phyloP scores from a whole-genome alignment of 2,888 invertebrate genomes.

The Tanypteryx hageni region DNA sequence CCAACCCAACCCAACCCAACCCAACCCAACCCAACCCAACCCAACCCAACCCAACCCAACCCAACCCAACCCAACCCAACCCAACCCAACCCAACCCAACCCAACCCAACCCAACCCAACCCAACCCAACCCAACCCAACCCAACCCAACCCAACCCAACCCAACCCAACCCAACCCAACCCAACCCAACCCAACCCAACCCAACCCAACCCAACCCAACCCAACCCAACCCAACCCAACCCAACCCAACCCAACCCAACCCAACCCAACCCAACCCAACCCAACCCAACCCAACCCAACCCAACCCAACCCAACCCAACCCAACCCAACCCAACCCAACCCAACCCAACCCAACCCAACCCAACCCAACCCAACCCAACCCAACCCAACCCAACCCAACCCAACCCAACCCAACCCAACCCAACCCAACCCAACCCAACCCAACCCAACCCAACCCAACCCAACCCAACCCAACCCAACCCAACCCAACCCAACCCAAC shows the following conservation, averaged over 20 bases:
- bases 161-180: conserved; percentile 69
- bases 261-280: conserved; percentile 68
- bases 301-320: conserved; percentile 67
- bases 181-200: conserved; percentile 68
- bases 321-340: conserved; percentile 68
- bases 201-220: conserved; percentile 68
- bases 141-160: conserved; percentile 69
- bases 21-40: conserved; percentile 69
- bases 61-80: conserved; percentile 67
- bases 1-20: conserved; percentile 70
- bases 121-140: conserved; percentile 69
- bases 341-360: conserved; percentile 68
- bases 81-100: conserved; percentile 68
- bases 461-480: conserved; percentile 68
- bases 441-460: conserved; percentile 70
- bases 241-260: conserved; percentile 70
- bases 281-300: conserved; percentile 67
- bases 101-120: conserved; percentile 68
- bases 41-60: conserved; percentile 68
- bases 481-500: conserved; percentile 70
- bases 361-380: conserved; percentile 70
- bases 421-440: conserved; percentile 68
- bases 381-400: conserved; percentile 69
- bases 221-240: conserved; percentile 69
- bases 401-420: conserved; percentile 69